Conservation (phyloP, 2,888 invertebrate species). For the Prosapia bicincta region DNA sequence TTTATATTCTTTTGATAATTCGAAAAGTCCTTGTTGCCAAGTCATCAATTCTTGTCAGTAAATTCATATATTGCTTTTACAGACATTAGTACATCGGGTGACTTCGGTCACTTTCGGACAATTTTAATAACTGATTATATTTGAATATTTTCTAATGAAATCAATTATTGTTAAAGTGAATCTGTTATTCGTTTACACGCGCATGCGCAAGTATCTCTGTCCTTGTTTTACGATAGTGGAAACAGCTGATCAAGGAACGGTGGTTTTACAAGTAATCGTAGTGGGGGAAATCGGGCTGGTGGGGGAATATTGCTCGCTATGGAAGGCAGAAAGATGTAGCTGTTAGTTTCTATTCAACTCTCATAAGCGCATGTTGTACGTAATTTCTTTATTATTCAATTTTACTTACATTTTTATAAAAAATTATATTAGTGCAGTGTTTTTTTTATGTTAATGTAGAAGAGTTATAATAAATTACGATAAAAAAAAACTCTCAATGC, state of each 20-base stretch:
- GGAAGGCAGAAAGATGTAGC: conserved; percentile 1
- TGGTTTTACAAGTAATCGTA: conserved; percentile 4
- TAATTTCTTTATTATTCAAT: background rate
- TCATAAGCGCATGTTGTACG: background rate
- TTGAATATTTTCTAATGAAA: background rate
- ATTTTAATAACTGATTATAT: background rate
- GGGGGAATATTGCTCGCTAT: conserved; percentile 7
- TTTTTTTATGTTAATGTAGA: too few relatives aligned
- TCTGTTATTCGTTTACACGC: background rate
- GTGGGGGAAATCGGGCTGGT: background rate
- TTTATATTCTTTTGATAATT: too few relatives aligned
- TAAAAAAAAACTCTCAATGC: too few relatives aligned
- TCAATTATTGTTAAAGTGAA: background rate
- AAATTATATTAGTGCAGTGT: background rate
- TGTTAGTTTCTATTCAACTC: background rate
- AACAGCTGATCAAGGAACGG: conserved; percentile 18
- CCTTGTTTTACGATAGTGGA: background rate
- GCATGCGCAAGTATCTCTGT: conserved; percentile 7
- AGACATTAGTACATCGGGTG: too few relatives aligned
- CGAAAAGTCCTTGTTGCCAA: too few relatives aligned
- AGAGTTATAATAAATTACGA: too few relatives aligned
- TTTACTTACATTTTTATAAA: background rate
- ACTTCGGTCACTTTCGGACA: background rate
- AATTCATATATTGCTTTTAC: too few relatives aligned
- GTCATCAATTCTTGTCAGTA: too few relatives aligned